Conservation (phyloP, 2,888 invertebrate species). For the Gryllus longicercus region DNA sequence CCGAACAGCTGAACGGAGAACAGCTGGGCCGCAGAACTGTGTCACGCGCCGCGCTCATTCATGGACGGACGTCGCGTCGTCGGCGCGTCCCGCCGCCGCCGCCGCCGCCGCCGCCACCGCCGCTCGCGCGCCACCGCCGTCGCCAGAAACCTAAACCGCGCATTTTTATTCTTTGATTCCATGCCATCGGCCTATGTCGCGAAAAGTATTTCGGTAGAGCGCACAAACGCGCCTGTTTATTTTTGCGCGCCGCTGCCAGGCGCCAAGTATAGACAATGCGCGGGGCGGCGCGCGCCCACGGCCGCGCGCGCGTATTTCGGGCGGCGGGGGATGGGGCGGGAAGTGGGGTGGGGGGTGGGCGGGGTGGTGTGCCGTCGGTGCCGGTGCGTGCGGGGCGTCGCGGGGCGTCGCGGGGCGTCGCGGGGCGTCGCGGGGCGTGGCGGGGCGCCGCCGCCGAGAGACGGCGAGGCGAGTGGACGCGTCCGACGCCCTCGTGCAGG, state of each 20-base stretch:
- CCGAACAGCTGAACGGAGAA: background rate
- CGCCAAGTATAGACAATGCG: slow-evolving; percentile 35
- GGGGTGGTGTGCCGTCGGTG: no score
- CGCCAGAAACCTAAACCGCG: background rate
- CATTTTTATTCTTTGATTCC: slow-evolving; percentile 17
- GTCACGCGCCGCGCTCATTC: background rate
- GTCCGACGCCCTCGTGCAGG: background rate
- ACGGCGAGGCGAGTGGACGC: background rate
- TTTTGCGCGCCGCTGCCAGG: slow-evolving; percentile 28
- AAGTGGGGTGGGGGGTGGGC: no score
- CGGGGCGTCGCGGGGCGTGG: background rate
- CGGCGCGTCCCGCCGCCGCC: slow-evolving; percentile 18
- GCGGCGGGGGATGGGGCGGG: background rate
- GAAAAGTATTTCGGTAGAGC: slow-evolving; percentile 11
- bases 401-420: background rate
- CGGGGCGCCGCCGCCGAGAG: background rate
- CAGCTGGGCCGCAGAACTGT: background rate
- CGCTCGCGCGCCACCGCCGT: background rate
- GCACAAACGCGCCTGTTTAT: slow-evolving; percentile 26
- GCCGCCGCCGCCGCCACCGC: background rate
- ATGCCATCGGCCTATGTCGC: slow-evolving; percentile 6
- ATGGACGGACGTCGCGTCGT: slow-evolving; percentile 2
- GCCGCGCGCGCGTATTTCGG: background rate
- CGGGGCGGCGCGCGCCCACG: background rate
- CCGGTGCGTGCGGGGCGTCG: no score